Base-by-base conservation (phyloP, 2,797 vertebrate species). In the Ctenosaura bakeri region DNA sequence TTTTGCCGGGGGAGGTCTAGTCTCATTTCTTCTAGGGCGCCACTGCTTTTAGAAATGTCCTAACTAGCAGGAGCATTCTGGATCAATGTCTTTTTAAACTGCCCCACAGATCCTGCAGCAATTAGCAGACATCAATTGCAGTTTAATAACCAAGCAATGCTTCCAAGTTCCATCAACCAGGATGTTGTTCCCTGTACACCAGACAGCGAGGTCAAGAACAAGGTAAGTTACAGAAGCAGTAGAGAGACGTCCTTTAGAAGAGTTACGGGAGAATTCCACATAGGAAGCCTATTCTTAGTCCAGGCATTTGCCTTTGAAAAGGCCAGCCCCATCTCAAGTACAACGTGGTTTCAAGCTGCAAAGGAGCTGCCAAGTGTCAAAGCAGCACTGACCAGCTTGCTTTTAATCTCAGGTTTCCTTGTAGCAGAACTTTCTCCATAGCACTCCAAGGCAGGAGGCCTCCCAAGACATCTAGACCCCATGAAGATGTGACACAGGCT, bases 211-310 rank as follows among this genome's bases (percentile, higher is more conserved):
- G 7, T 32, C 4, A 32, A 52, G 6, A 12, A 64, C 71, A 76
- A 42, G 69, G 13, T 1, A 71, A n/a, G 74, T 24, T 18, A 18
- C 46, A 62, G 52, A 26, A 88, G 46, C 32, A 88, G 54, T 50
- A 64, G 90, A 24, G 1, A 42, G 0, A 81, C 86, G 86, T 54
- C 38, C 74, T 91, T 90, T 69, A 74, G 66, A 79, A 80, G 13
- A 54, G 42, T 29, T 24, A 50, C 3, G 81, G 91, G 87, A 10
- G 18, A 91, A 91, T 12, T 52, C 76, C 50, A 14, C 29, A 42
- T 3, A 90, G 92, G 59, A 6, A 64, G 2, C 76, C 91, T 93
- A 88, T 90, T 94, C 77, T 88, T 84, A 94, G 91, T 59, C 78
- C 42, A 81, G 73, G 84, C 88, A 92, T 90, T 88, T 93, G 85